Percentiles rank a stretch among this genome's conserved stretches.
phyloP scores from a whole-genome alignment of 2,797 vertebrate genomes.

The Tauraco hartlaubi region DNA sequence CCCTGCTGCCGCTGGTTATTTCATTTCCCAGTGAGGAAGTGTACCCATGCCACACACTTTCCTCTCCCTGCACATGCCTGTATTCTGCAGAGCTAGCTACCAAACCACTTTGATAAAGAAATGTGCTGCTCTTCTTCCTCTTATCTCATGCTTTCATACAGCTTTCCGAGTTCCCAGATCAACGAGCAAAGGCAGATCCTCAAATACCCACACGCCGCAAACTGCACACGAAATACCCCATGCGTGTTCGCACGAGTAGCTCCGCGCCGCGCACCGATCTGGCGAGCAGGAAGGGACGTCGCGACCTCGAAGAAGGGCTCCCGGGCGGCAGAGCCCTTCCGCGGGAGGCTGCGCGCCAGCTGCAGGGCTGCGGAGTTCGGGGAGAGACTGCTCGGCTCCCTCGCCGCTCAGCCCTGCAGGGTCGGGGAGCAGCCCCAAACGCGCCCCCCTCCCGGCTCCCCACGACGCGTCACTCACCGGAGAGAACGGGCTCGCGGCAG shows the following conservation, averaged over 20 bases:
- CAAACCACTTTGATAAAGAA: background rate
- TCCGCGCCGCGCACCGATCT: background rate
- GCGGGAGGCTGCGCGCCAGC: background rate
- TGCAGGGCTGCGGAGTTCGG: background rate
- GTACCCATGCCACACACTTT: background rate
- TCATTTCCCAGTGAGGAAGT: too few relatives aligned
- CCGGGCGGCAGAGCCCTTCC: background rate
- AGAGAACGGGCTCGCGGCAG: conserved; percentile 56
- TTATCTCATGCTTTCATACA: background rate
- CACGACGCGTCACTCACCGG: conserved; percentile 57
- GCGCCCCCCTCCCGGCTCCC: background rate
- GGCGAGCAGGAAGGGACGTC: background rate
- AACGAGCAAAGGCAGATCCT: background rate
- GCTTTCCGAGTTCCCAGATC: background rate
- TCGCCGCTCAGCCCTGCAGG: background rate
- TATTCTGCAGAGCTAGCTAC: background rate
- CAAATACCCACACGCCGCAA: background rate
- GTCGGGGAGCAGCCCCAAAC: background rate
- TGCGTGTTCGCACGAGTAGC: too few relatives aligned
- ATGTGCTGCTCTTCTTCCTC: background rate
- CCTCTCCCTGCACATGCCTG: background rate
- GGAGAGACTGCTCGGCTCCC: background rate
- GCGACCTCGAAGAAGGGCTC: background rate
- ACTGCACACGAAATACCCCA: background rate
- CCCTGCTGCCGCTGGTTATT: background rate